These are phyloP conservation scores for Heliconius melpomene DNA, from an alignment of 1,140 invertebrate species.

Conservation along the genomic window DNA sequence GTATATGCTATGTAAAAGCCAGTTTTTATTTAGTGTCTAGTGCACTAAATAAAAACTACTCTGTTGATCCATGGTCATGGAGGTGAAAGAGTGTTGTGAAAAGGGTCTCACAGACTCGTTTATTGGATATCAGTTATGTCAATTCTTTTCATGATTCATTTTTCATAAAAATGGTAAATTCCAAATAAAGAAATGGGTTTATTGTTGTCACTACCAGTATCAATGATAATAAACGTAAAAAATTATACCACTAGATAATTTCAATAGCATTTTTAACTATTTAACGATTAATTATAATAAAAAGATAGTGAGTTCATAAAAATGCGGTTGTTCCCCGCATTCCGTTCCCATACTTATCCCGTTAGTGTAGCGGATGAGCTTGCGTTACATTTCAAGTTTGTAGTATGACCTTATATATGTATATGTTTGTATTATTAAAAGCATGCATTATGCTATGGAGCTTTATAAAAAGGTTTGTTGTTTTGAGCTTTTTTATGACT, in stretches of 20 bases:
- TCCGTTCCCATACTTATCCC: conserved; percentile 28
- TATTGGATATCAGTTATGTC: too few relatives aligned
- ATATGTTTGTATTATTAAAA: background rate
- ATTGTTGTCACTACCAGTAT: background rate
- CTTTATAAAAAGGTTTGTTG: too few relatives aligned
- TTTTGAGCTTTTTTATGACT: background rate
- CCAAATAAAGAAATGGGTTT: too few relatives aligned
- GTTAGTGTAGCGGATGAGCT: conserved; percentile 29
- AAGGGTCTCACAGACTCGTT: too few relatives aligned
- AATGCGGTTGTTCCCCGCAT: conserved; percentile 17
- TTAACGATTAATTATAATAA: conserved; percentile 1
- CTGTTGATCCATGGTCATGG: too few relatives aligned
- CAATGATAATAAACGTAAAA: background rate
- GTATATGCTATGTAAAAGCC: too few relatives aligned
- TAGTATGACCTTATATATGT: conserved; percentile 1
- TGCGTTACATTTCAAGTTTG: conserved; percentile 17
- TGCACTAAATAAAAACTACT: too few relatives aligned
- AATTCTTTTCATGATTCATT: too few relatives aligned
- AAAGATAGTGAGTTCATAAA: background rate
- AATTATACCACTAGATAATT: background rate
- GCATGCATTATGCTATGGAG: too few relatives aligned
- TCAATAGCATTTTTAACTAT: background rate
- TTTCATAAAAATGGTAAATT: too few relatives aligned
- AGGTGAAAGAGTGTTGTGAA: too few relatives aligned
- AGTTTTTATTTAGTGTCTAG: too few relatives aligned